phyloP scores from a whole-genome alignment of 2,113 vertebrate genomes.

The Xenus cinereus region DNA sequence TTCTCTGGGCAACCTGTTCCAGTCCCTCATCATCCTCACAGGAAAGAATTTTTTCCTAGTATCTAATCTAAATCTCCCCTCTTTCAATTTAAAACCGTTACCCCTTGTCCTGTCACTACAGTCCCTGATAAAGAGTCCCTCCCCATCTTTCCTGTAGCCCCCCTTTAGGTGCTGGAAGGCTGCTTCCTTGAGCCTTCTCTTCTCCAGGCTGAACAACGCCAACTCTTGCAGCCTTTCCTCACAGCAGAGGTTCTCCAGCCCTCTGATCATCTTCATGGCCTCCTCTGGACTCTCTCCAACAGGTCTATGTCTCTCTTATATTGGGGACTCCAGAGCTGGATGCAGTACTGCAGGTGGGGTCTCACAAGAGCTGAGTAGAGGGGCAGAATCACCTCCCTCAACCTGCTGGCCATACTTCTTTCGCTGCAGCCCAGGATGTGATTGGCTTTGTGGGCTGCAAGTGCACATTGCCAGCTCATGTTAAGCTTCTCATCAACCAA shows the following conservation, averaged over 20 bases:
- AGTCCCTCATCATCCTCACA: background rate
- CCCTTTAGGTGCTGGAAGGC: background rate
- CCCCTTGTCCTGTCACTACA: background rate
- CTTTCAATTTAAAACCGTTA: background rate
- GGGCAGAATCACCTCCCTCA: background rate
- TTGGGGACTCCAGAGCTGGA: background rate
- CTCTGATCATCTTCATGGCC: background rate
- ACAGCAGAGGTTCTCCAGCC: background rate
- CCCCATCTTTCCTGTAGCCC: background rate
- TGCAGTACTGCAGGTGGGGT: background rate
- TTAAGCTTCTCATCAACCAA: background rate
- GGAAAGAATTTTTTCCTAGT: background rate
- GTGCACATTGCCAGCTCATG: background rate
- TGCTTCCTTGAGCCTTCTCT: background rate
- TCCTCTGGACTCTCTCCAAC: background rate
- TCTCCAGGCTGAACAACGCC: background rate
- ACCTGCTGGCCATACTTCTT: background rate
- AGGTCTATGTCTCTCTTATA: background rate
- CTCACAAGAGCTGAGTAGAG: background rate
- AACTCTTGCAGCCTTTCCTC: background rate
- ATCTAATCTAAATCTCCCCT: background rate
- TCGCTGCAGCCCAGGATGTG: background rate
- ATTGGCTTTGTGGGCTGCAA: background rate
- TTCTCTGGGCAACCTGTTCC: background rate
- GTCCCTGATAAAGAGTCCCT: background rate